Percentiles rank a stretch among this genome's conserved stretches.
phyloP scores from a whole-genome alignment of 37 sponge, comb jelly and placozoan genomes.

The Amphimedon queenslandica region DNA sequence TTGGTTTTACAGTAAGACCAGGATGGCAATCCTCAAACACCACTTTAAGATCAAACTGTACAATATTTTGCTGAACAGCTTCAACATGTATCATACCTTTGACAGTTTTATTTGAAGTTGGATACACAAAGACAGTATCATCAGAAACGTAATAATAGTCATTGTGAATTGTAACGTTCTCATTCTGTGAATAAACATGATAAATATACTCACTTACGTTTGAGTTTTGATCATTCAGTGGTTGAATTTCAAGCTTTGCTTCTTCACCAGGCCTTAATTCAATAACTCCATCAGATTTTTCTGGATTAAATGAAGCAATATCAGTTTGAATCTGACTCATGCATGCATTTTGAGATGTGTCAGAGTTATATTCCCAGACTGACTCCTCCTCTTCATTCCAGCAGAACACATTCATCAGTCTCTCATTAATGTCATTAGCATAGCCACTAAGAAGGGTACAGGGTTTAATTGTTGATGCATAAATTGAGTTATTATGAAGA shows the following conservation, averaged over 20 bases:
- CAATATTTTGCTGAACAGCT: background rate
- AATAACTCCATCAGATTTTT: background rate
- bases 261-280: background rate
- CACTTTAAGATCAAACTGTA: background rate
- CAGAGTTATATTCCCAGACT: background rate
- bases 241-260: background rate
- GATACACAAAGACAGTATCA: background rate
- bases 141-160: background rate
- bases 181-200: background rate
- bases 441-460: background rate
- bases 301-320: background rate
- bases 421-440: background rate
- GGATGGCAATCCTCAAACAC: background rate
- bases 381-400: background rate
- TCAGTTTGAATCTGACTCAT: background rate
- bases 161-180: background rate
- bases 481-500: background rate
- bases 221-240: background rate
- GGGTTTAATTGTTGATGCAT: background rate
- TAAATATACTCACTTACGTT: background rate
- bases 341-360: too few relatives aligned
- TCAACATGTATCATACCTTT: background rate
- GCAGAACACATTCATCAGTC: background rate
- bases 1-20: background rate
- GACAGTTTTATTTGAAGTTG: background rate